These are phyloP conservation scores for Peromyscus aztecus DNA, from an alignment of 2,797 vertebrate species.

Conservation along the genomic window DNA sequence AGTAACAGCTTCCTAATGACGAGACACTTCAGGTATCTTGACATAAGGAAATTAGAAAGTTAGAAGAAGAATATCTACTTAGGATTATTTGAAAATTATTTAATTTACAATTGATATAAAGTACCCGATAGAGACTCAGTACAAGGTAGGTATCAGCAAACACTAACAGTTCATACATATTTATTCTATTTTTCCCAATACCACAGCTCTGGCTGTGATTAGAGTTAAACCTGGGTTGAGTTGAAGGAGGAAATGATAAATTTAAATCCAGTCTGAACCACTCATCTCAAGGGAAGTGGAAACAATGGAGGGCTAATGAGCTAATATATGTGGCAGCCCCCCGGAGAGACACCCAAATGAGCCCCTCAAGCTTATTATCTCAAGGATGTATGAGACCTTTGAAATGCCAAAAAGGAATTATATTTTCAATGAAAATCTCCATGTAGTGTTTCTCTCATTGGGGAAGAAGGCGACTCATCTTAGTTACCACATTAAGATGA, in stretches of 20 bases:
- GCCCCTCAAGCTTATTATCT: not conserved
- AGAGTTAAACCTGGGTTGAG: not conserved
- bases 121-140: not conserved
- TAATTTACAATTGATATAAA: constrained; percentile 30
- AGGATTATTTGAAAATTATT: constrained; percentile 25
- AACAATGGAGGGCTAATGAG: not conserved
- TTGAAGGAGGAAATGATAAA: constrained; percentile 32
- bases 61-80: not conserved
- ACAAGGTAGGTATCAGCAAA: not conserved
- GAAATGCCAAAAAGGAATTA: constrained; percentile 11
- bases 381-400: not conserved
- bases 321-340: not conserved
- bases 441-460: not conserved
- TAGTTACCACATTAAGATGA: not conserved
- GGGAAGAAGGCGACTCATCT: not conserved
- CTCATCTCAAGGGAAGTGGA: not conserved
- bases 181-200: constrained; percentile 32
- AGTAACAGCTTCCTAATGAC: not conserved
- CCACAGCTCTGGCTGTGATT: not conserved
- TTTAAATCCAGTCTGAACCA: not conserved
- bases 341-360: not conserved
- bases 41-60: constrained; percentile 18
- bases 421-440: constrained; percentile 39
- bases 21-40: not conserved
- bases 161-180: not conserved